Evolutionary conservation across 1,140 invertebrate genomes (phyloP).

Genomic region (Penaeus vannamei): DNA sequence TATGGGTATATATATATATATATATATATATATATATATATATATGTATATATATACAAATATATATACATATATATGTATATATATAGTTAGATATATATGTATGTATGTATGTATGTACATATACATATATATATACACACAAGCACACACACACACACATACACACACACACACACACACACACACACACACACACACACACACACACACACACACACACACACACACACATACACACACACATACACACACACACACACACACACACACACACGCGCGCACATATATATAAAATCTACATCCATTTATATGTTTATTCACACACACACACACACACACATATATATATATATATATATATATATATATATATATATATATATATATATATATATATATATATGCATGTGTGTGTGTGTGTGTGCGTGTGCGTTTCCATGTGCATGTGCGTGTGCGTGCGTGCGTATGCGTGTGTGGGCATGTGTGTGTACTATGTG

Average conservation of each 20-base stretch:
- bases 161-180: slow-evolving; percentile 4
- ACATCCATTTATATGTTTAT: background rate
- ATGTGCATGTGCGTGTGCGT: no score
- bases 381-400: slow-evolving; percentile 26
- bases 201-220: background rate
- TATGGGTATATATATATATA: no score
- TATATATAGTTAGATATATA: no score
- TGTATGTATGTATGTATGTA: no score
- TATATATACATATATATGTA: no score
- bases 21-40: no score
- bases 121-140: no score
- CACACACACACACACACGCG: background rate
- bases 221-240: background rate
- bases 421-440: background rate
- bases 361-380: background rate
- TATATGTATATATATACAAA: no score
- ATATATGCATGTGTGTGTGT: background rate
- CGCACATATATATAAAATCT: background rate
- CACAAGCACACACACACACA: background rate
- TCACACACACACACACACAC: background rate
- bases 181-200: background rate
- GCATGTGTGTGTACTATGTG: no score
- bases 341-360: background rate
- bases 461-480: no score
- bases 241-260: background rate